A percentile compares a stretch with the other conserved stretches of the same genome.
phyloP scores from a whole-genome alignment of 2,888 invertebrate species.

The Tinea pellionella region DNA sequence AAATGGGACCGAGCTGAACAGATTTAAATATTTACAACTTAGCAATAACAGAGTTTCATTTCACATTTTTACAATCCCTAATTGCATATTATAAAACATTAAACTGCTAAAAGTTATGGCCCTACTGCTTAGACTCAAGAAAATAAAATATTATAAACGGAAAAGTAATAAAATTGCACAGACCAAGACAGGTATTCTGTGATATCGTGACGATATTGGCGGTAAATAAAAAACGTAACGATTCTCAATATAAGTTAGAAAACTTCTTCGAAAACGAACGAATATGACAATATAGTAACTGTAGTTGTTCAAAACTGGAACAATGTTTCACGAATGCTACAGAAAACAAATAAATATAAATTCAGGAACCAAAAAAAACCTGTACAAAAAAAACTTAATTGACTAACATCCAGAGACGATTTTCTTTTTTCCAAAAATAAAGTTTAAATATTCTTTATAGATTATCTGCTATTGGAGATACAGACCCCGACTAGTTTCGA shows the following conservation, averaged over 20 bases:
- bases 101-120: conserved; percentile 36
- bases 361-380: too few relatives aligned
- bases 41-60: conserved; percentile 51
- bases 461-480: too few relatives aligned
- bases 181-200: background rate
- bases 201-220: background rate
- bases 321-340: too few relatives aligned
- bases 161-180: conserved; percentile 22
- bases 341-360: too few relatives aligned
- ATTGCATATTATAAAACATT: conserved; percentile 62
- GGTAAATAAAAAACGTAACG: background rate
- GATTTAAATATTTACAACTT: conserved; percentile 20
- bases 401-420: too few relatives aligned
- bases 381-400: too few relatives aligned
- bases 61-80: conserved; percentile 66
- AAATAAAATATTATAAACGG: conserved; percentile 28
- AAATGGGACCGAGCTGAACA: conserved; percentile 23
- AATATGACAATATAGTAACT: too few relatives aligned
- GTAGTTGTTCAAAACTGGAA: too few relatives aligned
- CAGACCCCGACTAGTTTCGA: too few relatives aligned
- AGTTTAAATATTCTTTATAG: too few relatives aligned
- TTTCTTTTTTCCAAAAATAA: too few relatives aligned
- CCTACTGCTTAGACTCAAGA: conserved; percentile 19
- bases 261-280: too few relatives aligned
- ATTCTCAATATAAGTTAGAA: background rate